Conservation (phyloP, 2,888 invertebrate species). For the Kuschelorhynchus macadamiae region DNA sequence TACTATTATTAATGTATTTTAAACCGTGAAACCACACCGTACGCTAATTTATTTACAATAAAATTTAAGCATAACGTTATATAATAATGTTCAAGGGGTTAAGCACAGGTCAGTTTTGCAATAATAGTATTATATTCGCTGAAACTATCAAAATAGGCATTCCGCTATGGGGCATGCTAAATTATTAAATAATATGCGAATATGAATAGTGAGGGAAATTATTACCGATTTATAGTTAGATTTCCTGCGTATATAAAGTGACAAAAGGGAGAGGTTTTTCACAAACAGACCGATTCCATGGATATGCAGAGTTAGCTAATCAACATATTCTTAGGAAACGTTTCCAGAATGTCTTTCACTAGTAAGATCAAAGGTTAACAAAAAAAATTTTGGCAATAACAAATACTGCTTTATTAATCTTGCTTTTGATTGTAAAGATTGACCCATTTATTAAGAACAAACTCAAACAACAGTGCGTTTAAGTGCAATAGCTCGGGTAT, state of each 20-base stretch:
- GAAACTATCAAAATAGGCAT: slow-evolving; percentile 5
- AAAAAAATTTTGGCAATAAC: too few relatives aligned
- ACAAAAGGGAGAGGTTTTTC: neutral
- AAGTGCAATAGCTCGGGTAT: too few relatives aligned
- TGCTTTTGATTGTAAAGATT: too few relatives aligned
- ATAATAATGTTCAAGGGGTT: slow-evolving; percentile 19
- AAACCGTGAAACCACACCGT: slow-evolving; percentile 14
- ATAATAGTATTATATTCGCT: slow-evolving; percentile 24
- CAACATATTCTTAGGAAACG: too few relatives aligned
- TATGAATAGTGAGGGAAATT: neutral
- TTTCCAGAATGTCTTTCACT: too few relatives aligned
- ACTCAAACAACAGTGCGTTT: too few relatives aligned
- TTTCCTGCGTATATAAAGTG: neutral
- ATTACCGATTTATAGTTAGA: neutral
- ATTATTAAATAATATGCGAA: slow-evolving; percentile 10
- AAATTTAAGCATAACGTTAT: slow-evolving; percentile 25
- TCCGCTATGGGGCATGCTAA: slow-evolving; percentile 8
- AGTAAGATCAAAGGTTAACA: too few relatives aligned
- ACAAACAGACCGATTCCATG: too few relatives aligned
- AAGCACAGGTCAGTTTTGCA: slow-evolving; percentile 22
- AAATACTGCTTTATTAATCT: too few relatives aligned
- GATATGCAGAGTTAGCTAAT: too few relatives aligned
- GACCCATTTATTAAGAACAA: too few relatives aligned
- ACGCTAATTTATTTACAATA: slow-evolving; percentile 30
- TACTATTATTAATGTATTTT: slow-evolving; percentile 22